Conservation (phyloP, 2,113 vertebrate genomes). For the Clarias magur region DNA sequence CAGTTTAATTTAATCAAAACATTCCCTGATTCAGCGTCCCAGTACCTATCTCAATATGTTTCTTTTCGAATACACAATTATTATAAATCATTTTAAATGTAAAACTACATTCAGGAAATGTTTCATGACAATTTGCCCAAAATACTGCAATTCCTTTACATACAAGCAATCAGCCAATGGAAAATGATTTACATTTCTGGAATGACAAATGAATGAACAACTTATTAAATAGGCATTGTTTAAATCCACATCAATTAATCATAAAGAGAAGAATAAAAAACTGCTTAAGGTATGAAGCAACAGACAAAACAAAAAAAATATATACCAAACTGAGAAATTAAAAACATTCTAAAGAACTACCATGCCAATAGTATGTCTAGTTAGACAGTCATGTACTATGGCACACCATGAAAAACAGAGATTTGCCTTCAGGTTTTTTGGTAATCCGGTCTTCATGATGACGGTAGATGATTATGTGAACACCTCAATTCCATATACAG, state of each 20-base stretch:
- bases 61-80: constrained; percentile 25
- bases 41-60: constrained; percentile 11
- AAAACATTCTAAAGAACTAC: constrained; percentile 21
- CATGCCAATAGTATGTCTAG: neutral
- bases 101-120: constrained; percentile 18
- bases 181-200: neutral
- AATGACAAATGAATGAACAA: neutral
- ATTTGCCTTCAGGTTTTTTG: neutral
- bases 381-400: constrained; percentile 7
- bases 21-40: constrained; percentile 11
- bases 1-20: constrained; percentile 20
- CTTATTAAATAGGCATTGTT: neutral
- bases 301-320: neutral
- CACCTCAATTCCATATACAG: neutral
- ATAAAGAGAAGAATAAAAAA: neutral
- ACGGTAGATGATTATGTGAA: constrained; percentile 3
- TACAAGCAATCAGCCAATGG: neutral
- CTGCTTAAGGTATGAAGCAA: neutral
- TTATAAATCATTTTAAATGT: constrained; percentile 21
- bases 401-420: constrained; percentile 19
- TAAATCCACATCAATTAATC: neutral
- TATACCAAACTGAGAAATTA: neutral
- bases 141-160: constrained; percentile 9
- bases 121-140: neutral
- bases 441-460: neutral